Conservation (phyloP, 2,888 invertebrate genomes). For the Hirtodrosophila trivittata region DNA sequence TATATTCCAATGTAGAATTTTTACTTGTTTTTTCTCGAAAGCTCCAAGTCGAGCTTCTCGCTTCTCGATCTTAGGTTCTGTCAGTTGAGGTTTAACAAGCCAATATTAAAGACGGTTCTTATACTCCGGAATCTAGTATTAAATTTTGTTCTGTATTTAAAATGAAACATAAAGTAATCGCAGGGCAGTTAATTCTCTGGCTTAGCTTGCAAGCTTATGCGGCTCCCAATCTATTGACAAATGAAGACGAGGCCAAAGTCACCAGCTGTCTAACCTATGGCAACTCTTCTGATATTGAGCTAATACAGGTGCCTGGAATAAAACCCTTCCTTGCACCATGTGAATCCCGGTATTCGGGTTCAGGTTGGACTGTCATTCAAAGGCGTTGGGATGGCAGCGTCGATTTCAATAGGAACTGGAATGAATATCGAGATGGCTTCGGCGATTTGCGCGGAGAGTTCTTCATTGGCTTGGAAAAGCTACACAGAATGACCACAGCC, state of each 20-base stretch:
- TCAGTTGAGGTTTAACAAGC: too few species aligned
- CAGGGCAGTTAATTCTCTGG: too few species aligned
- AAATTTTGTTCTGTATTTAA: too few species aligned
- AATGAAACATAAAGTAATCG: too few species aligned
- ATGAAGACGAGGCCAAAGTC: neutral
- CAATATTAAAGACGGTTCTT: too few species aligned
- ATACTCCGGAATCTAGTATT: too few species aligned
- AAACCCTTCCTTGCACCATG: conserved; percentile 28
- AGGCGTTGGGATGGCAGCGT: conserved; percentile 32
- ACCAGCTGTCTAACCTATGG: conserved; percentile 17
- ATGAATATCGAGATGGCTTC: conserved; percentile 30
- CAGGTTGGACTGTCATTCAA: conserved; percentile 33
- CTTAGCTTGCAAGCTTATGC: too few species aligned
- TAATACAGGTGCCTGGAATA: conserved; percentile 21
- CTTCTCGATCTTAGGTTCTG: too few species aligned
- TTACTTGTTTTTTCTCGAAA: too few species aligned
- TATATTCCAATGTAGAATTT: too few species aligned
- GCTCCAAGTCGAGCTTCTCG: too few species aligned
- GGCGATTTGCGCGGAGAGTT: conserved; percentile 30
- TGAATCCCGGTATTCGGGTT: conserved; percentile 1
- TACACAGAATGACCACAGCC: conserved; percentile 15
- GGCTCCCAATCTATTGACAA: too few species aligned
- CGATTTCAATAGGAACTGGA: conserved; percentile 33
- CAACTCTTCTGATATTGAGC: conserved; percentile 14
- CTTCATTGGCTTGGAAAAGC: conserved; percentile 37